Percentiles rank a stretch among this genome's conserved stretches.
These are phyloP conservation scores for Pachycephala philippinensis DNA, from an alignment of 2,113 vertebrate species.

Conservation along the genomic window DNA sequence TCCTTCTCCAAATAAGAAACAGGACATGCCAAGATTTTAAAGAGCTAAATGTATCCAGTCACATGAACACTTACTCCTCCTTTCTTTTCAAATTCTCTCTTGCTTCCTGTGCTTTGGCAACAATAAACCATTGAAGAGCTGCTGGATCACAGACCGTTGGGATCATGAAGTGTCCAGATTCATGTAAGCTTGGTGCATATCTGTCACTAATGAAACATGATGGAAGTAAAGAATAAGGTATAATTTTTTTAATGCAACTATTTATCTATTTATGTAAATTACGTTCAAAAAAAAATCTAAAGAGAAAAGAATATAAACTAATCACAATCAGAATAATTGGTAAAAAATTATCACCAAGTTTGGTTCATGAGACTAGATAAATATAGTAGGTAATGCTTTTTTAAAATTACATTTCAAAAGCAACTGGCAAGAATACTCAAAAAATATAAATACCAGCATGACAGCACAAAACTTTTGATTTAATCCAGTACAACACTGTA, in stretches of 20 bases:
- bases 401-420: not conserved
- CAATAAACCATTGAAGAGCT: slow-evolving; percentile 85
- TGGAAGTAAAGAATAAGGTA: not conserved
- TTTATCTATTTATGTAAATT: not conserved
- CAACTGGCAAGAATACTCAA: not conserved
- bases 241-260: not conserved
- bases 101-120: slow-evolving; percentile 83
- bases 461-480: not conserved
- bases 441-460: not conserved
- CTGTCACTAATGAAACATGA: slow-evolving; percentile 75
- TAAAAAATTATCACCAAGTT: not conserved
- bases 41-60: not conserved
- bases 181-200: slow-evolving; percentile 82
- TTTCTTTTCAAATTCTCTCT: slow-evolving; percentile 75
- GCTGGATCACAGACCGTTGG: slow-evolving; percentile 79
- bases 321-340: not conserved
- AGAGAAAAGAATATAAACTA: not conserved
- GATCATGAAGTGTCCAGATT: slow-evolving; percentile 87
- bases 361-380: not conserved
- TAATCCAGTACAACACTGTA: not conserved
- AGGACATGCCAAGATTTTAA: not conserved
- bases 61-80: slow-evolving; percentile 78
- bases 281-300: not conserved
- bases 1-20: not conserved
- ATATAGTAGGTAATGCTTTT: not conserved